A percentile compares a stretch with the other conserved stretches of the same genome.
Conservation (phyloP, 2,888 invertebrate genomes). For the Cheilosia vulpina region DNA sequence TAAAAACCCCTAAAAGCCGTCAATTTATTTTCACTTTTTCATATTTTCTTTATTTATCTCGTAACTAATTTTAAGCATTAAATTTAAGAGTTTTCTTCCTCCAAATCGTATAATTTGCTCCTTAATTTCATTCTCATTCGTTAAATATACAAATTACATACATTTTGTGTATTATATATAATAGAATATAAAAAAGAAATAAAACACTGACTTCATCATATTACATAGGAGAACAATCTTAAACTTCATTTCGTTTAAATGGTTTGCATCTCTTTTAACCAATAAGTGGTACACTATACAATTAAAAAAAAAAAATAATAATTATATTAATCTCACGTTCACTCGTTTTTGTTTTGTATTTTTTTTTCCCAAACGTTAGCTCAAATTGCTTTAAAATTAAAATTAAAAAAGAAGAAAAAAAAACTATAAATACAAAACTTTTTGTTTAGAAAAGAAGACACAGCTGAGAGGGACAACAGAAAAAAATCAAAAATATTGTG, state of each 20-base stretch:
- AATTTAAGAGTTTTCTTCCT: constrained; percentile 27
- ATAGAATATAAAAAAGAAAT: constrained; percentile 28
- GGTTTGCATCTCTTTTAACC: constrained; percentile 8
- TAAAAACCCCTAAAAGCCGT: background rate
- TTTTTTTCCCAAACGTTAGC: constrained; percentile 19
- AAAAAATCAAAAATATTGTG: constrained; percentile 10
- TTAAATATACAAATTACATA: constrained; percentile 29
- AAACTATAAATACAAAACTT: constrained; percentile 42
- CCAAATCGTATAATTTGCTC: background rate
- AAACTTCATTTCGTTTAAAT: background rate
- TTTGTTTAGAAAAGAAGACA: constrained; percentile 5
- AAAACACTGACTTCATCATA: constrained; percentile 60
- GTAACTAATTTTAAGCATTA: constrained; percentile 41
- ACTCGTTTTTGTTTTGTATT: constrained; percentile 2
- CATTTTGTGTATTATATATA: constrained; percentile 16
- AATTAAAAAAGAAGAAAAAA: background rate
- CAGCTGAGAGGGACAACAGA: background rate
- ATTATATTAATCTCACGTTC: constrained; percentile 38
- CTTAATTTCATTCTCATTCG: constrained; percentile 32
- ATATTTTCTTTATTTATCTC: constrained; percentile 35
- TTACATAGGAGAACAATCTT: constrained; percentile 27
- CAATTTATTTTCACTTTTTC: background rate
- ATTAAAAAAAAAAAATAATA: constrained; percentile 5
- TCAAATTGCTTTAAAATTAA: constrained; percentile 16
- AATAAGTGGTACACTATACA: constrained; percentile 17